Evolutionary conservation across 2,888 invertebrate species (phyloP).

Genomic region (Belgica antarctica): DNA sequence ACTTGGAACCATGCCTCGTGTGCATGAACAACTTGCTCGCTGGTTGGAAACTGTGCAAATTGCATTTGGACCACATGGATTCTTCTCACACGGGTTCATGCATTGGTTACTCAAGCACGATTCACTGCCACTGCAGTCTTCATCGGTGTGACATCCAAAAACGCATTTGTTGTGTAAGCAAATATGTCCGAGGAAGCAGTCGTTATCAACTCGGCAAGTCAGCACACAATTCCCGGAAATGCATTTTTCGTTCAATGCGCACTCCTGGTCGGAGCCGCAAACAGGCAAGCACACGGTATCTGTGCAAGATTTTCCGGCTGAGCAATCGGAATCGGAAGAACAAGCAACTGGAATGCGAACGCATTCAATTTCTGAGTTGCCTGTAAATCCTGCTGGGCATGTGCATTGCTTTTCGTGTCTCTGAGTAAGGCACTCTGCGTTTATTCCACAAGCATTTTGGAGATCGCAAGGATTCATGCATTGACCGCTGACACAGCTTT

Average conservation of each 20-base stretch:
- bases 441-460: conserved; percentile 77
- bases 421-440: conserved; percentile 70
- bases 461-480: conserved; percentile 77
- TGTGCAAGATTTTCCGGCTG: conserved; percentile 69
- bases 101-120: conserved; percentile 79
- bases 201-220: conserved; percentile 86
- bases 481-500: conserved; percentile 78
- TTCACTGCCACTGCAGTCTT: conserved; percentile 82
- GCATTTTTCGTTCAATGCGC: conserved; percentile 88
- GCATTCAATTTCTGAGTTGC: conserved; percentile 79
- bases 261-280: conserved; percentile 74
- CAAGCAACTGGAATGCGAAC: conserved; percentile 80
- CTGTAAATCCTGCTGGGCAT: conserved; percentile 83
- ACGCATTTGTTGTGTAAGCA: conserved; percentile 82
- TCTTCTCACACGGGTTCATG: conserved; percentile 70
- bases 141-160: conserved; percentile 80
- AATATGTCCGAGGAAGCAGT: conserved; percentile 88
- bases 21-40: conserved; percentile 77
- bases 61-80: conserved; percentile 83
- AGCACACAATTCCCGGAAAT: conserved; percentile 75
- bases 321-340: conserved; percentile 67
- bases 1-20: conserved; percentile 76
- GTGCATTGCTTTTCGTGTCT: conserved; percentile 76
- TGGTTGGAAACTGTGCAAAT: conserved; percentile 76
- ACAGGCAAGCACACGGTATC: conserved; percentile 78